Conservation (phyloP, 2,888 invertebrate genomes). For the Xestia xanthographa region DNA sequence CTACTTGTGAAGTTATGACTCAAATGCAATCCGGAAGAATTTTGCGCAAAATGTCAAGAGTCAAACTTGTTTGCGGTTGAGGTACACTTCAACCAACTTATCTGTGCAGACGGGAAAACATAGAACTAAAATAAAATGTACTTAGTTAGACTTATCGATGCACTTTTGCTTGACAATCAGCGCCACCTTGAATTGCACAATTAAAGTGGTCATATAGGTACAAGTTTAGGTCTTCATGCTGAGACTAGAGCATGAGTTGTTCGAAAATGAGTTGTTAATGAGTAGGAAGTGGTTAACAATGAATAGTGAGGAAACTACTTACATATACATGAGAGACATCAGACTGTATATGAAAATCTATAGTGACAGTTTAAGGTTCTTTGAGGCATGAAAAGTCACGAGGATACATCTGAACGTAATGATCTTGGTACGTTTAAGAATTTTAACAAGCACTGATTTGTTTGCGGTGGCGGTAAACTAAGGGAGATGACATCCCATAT, state of each 20-base stretch:
- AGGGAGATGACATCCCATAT: too few relatives aligned
- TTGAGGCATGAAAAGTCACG: background rate
- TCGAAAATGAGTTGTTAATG: background rate
- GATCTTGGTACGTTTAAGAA: background rate
- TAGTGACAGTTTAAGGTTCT: too few relatives aligned
- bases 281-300: background rate
- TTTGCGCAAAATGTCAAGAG: slow-evolving; percentile 51
- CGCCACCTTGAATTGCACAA: too few relatives aligned
- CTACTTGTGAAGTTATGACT: slow-evolving; percentile 52
- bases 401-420: background rate
- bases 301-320: background rate
- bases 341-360: background rate
- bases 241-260: background rate
- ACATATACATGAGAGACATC: background rate
- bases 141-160: too few relatives aligned
- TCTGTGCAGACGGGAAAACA: too few relatives aligned
- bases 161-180: too few relatives aligned
- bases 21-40: slow-evolving; percentile 48
- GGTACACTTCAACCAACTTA: too few relatives aligned
- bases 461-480: background rate
- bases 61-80: slow-evolving; percentile 38
- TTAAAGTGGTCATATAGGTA: too few relatives aligned
- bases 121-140: too few relatives aligned
- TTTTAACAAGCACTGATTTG: background rate
- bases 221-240: background rate